Conservation (phyloP, 1,140 invertebrate species). For the Prorops nasuta region DNA sequence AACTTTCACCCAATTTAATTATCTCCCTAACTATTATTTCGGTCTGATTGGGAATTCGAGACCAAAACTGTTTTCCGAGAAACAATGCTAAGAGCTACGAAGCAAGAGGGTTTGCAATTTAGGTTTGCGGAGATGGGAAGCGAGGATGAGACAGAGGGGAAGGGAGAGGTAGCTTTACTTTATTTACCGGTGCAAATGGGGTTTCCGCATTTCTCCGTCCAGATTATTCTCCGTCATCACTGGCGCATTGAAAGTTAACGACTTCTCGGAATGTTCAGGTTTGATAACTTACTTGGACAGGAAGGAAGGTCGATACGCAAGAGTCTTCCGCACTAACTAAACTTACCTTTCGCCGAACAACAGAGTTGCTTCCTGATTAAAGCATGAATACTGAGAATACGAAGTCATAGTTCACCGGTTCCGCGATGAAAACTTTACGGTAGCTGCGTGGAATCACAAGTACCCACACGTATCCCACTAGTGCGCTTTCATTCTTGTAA, state of each 20-base stretch:
- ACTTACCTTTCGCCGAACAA: constrained; percentile 20
- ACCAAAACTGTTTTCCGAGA: too few relatives aligned
- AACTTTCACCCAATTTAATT: too few relatives aligned
- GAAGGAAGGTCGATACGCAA: background rate
- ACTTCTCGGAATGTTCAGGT: too few relatives aligned
- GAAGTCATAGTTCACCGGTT: constrained; percentile 20
- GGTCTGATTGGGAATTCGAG: too few relatives aligned
- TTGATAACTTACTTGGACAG: too few relatives aligned
- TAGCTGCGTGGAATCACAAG: constrained; percentile 24
- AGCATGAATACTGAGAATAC: constrained; percentile 31
- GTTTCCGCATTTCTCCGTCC: background rate
- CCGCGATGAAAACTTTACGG: constrained; percentile 17
- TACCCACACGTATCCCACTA: constrained; percentile 23
- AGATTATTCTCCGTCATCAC: background rate
- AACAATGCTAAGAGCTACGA: too few relatives aligned
- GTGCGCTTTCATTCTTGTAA: constrained; percentile 27
- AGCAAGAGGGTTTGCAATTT: too few relatives aligned
- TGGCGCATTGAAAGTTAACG: too few relatives aligned
- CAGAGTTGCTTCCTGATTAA: constrained; percentile 36
- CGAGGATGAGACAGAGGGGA: background rate
- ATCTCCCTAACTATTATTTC: too few relatives aligned
- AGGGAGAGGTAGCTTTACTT: background rate
- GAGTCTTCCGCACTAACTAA: constrained; percentile 19
- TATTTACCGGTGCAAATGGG: too few relatives aligned
- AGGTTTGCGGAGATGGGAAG: background rate